A percentile compares a stretch with the other conserved stretches of the same genome.
phyloP scores from a whole-genome alignment of 2,113 vertebrate species.

The Tachysurus vachellii region DNA sequence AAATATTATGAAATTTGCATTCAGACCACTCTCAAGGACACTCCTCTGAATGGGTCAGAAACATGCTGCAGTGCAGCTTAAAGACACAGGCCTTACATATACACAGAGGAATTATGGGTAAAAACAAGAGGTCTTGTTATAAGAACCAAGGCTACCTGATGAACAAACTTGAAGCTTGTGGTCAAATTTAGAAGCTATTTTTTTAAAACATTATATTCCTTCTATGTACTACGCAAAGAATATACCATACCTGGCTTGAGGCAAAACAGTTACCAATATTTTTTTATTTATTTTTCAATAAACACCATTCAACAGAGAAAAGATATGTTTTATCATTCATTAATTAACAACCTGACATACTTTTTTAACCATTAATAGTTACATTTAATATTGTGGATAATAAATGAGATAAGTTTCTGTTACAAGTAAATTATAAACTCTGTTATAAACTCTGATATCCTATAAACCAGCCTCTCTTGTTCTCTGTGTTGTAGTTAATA shows the following conservation, averaged over 20 bases:
- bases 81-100: conserved; percentile 5
- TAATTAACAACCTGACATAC: not conserved
- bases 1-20: conserved; percentile 4
- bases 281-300: not conserved
- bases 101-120: not conserved
- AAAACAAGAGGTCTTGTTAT: not conserved
- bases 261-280: not conserved
- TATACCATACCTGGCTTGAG: not conserved
- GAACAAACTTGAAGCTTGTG: not conserved
- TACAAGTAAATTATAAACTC: not conserved
- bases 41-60: not conserved
- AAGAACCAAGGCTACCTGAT: not conserved
- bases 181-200: not conserved
- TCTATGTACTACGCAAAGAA: not conserved
- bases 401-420: not conserved
- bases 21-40: conserved; percentile 27
- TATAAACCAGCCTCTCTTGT: not conserved
- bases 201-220: not conserved
- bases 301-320: not conserved
- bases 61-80: not conserved
- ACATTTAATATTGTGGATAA: not conserved
- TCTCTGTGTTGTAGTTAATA: not conserved
- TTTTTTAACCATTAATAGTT: not conserved
- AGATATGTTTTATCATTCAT: not conserved
- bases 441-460: not conserved